Percentiles rank a stretch among this genome's conserved stretches.
phyloP scores from a whole-genome alignment of 2,888 invertebrate genomes.

The Gymnoscelis rufifasciata region DNA sequence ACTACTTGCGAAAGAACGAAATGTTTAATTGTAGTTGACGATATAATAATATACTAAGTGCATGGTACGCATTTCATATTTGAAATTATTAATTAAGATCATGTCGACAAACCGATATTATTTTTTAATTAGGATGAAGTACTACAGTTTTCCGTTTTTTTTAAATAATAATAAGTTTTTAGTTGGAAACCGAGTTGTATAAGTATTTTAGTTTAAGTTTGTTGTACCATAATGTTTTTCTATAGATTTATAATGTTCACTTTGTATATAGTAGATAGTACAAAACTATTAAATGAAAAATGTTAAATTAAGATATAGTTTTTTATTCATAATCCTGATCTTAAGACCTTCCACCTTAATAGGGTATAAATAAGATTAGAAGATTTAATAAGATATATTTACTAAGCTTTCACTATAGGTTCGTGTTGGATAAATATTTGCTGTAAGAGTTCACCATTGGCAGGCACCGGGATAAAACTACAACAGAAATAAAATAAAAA shows the following conservation, averaged over 20 bases:
- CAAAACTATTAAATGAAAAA: slow-evolving; percentile 74
- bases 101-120: not conserved
- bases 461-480: slow-evolving; percentile 56
- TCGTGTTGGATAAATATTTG: slow-evolving; percentile 31
- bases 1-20: too few relatives aligned
- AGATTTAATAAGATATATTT: too few relatives aligned
- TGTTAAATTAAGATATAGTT: slow-evolving; percentile 44
- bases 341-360: too few relatives aligned
- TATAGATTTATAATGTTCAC: slow-evolving; percentile 69
- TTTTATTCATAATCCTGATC: too few relatives aligned
- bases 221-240: slow-evolving; percentile 64
- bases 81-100: too few relatives aligned
- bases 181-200: slow-evolving; percentile 37
- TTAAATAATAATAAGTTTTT: slow-evolving; percentile 15
- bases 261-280: slow-evolving; percentile 77
- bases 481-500: slow-evolving; percentile 28
- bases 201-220: slow-evolving; percentile 62
- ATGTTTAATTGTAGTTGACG: too few relatives aligned
- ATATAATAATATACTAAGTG: too few relatives aligned
- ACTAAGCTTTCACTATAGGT: not conserved
- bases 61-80: too few relatives aligned
- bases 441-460: slow-evolving; percentile 56
- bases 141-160: slow-evolving; percentile 6
- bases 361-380: too few relatives aligned
- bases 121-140: slow-evolving; percentile 1